These are phyloP conservation scores for Stercorarius parasiticus DNA, from an alignment of 2,113 vertebrate species.

Conservation along the genomic window DNA sequence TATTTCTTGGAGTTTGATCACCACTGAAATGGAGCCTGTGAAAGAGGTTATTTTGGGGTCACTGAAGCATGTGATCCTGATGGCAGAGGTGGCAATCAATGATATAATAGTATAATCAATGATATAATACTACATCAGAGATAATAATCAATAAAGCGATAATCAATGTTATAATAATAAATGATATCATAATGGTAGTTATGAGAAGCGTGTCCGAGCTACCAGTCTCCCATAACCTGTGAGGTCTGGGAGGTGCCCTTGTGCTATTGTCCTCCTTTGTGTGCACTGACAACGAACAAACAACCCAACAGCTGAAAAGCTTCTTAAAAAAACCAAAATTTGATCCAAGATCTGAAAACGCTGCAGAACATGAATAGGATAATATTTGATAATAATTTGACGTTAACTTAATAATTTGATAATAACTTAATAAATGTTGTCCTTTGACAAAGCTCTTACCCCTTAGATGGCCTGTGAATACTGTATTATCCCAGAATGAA, in stretches of 20 bases:
- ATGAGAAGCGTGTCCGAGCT: background rate
- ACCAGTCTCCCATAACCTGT: accelerated
- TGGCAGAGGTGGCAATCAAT: background rate
- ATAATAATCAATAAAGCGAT: background rate
- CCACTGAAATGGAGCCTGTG: background rate
- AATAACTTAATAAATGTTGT: background rate
- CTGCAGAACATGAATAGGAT: background rate
- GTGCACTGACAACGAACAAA: background rate
- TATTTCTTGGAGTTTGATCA: background rate
- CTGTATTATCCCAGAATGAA: background rate
- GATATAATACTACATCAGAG: background rate
- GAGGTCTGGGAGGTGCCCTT: accelerated
- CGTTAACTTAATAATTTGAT: background rate
- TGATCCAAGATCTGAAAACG: background rate
- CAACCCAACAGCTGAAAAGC: background rate
- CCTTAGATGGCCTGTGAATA: background rate
- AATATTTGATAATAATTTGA: background rate
- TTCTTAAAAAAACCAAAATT: background rate
- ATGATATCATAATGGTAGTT: background rate
- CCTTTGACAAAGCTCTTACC: conserved; percentile 27
- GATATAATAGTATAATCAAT: background rate
- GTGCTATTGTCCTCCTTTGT: background rate
- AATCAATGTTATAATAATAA: background rate
- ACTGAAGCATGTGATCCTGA: background rate
- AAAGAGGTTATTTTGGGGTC: background rate